phyloP scores from a whole-genome alignment of 2,888 invertebrate species.

The Parnassius orleans region DNA sequence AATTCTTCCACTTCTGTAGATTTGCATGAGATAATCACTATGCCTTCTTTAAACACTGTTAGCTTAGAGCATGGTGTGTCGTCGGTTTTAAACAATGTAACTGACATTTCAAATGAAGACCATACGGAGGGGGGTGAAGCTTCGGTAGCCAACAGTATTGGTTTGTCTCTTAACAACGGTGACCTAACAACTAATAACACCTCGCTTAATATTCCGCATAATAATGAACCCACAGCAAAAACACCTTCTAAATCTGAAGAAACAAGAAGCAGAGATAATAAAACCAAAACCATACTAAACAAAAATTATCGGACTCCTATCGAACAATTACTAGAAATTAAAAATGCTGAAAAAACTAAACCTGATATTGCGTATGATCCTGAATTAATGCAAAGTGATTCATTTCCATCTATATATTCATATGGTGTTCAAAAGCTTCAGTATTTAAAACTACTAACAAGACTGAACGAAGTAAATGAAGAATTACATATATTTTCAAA shows the following conservation, averaged over 20 bases:
- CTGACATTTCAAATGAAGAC: slow-evolving; percentile 41
- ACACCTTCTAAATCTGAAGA: slow-evolving; percentile 27
- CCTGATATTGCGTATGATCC: slow-evolving; percentile 63
- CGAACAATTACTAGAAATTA: slow-evolving; percentile 45
- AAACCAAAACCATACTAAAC: slow-evolving; percentile 11
- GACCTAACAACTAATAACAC: slow-evolving; percentile 54
- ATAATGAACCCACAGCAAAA: slow-evolving; percentile 25
- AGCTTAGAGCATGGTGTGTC: slow-evolving; percentile 77
- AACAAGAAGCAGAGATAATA: slow-evolving; percentile 21
- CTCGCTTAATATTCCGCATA: slow-evolving; percentile 32
- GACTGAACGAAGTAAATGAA: slow-evolving; percentile 62
- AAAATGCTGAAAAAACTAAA: slow-evolving; percentile 31
- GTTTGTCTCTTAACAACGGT: slow-evolving; percentile 51
- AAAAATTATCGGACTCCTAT: slow-evolving; percentile 33
- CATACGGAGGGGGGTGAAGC: slow-evolving; percentile 46
- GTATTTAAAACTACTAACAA: slow-evolving; percentile 60
- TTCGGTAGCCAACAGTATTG: slow-evolving; percentile 55
- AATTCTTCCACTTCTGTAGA: slow-evolving; percentile 70
- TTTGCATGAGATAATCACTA: slow-evolving; percentile 74
- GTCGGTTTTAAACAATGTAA: slow-evolving; percentile 37
- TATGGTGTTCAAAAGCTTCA: slow-evolving; percentile 70
- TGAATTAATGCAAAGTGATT: slow-evolving; percentile 67
- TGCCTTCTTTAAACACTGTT: slow-evolving; percentile 64
- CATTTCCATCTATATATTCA: slow-evolving; percentile 63
- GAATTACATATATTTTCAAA: slow-evolving; percentile 64